phyloP scores from a whole-genome alignment of 2,888 invertebrate species.

The Bimastos eiseni region DNA sequence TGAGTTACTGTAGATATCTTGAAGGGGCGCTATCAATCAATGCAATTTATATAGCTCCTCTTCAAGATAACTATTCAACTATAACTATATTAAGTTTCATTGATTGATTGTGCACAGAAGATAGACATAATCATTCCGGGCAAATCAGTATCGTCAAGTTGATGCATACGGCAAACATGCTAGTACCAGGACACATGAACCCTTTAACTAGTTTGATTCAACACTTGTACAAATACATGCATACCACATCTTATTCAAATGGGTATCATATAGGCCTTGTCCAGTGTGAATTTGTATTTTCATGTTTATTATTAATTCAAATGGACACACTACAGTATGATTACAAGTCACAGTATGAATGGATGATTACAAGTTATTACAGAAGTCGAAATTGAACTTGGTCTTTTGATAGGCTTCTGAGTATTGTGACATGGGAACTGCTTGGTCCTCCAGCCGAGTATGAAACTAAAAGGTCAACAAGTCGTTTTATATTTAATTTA shows the following conservation, averaged over 20 bases:
- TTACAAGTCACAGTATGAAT: too few species aligned
- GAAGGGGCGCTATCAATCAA: too few species aligned
- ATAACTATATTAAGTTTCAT: too few species aligned
- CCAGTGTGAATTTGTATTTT: neutral
- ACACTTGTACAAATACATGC: neutral
- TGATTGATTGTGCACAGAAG: neutral
- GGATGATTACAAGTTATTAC: too few species aligned
- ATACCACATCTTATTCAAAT: neutral
- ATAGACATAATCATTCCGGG: neutral
- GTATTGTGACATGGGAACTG: neutral
- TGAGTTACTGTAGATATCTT: too few species aligned
- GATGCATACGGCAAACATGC: neutral
- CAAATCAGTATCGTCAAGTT: neutral
- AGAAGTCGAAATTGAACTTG: too few species aligned
- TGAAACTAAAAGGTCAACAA: neutral
- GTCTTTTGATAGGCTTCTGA: neutral
- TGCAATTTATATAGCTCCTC: too few species aligned
- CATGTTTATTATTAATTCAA: too few species aligned
- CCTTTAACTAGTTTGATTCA: neutral
- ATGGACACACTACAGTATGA: too few species aligned
- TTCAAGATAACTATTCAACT: too few species aligned
- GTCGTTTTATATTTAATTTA: neutral
- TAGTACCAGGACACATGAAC: neutral
- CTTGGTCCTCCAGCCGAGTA: neutral
- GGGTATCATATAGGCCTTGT: neutral